phyloP scores from a whole-genome alignment of 2,113 vertebrate genomes.

The human region DNA sequence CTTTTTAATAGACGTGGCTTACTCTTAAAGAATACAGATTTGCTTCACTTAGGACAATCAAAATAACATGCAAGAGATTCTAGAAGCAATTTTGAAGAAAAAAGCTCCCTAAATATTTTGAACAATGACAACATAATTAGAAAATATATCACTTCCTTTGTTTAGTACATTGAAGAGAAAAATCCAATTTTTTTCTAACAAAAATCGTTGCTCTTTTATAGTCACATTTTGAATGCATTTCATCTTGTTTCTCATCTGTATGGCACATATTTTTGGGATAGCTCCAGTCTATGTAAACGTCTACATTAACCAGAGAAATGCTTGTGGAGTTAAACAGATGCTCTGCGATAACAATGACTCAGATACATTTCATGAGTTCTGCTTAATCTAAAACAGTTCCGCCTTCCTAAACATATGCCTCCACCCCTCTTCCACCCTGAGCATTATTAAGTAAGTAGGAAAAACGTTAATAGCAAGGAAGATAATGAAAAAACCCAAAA shows the following conservation, averaged over 20 bases:
- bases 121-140: slow-evolving; percentile 53
- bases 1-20: slow-evolving; percentile 18
- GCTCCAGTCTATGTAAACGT: neutral
- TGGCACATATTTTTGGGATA: neutral
- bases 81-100: slow-evolving; percentile 36
- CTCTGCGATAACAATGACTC: neutral
- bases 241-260: neutral
- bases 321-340: neutral
- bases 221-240: neutral
- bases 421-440: neutral
- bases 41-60: neutral
- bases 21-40: slow-evolving; percentile 1
- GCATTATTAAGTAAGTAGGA: neutral
- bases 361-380: neutral
- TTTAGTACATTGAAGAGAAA: neutral
- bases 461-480: neutral
- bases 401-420: neutral
- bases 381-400: neutral
- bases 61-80: neutral
- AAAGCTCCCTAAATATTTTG: slow-evolving; percentile 36
- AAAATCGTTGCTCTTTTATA: slow-evolving; percentile 2
- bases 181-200: neutral
- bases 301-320: neutral
- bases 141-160: slow-evolving; percentile 29
- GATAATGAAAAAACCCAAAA: neutral